Evolutionary conservation across 2,888 invertebrate genomes (phyloP), one percentile per base, ranked within the genome.

Genomic region (Agrilus cyanescens): DNA sequence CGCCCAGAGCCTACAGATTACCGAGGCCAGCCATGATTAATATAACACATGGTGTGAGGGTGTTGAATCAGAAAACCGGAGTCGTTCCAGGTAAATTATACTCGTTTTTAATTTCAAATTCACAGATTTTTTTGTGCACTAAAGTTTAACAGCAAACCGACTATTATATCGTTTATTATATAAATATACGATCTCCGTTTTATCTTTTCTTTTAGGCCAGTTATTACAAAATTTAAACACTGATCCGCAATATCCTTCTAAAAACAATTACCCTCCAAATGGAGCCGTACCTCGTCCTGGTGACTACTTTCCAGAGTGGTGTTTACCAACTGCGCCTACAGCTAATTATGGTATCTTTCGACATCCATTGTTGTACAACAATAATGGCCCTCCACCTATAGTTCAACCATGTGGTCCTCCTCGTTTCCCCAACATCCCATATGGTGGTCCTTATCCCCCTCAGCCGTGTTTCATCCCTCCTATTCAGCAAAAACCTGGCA

Each of bases 11-110:
- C 1, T 80, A 78, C 57, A 63, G 74, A 36, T 59, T 80, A 44
- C 61, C 65, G 0, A 58, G 63, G 4, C 64, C 67, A 6, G 69
- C 76, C 14, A 66, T 82, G 45, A 72, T 82, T 41, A 80, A 82
- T 59, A 60, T 80, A 12, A 71, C 73, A 2, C 67, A 77, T 53
- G 79, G 79, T 1, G 57, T 66, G 29, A 58, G 75, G 46, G 49
- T 60, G 12, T 62, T 66, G 39, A 57, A 59, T 30, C 50, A 59
- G 39, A 65, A 63, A 46, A 58, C 59, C n/a, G 63, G 61, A 25
- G 57, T 53, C 41, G n/a, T 25, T 10, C 51, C 54, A 35, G 57
- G 57, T 53, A 44, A 44, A 32, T 40, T 34, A 32, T n/a, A 20
- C 30, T 18, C 20, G 37, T 42, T 14, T 15, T 20, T 12, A 44